Evolutionary conservation across 2,888 invertebrate species (phyloP).

Genomic region (Caenorhabditis sp.): DNA sequence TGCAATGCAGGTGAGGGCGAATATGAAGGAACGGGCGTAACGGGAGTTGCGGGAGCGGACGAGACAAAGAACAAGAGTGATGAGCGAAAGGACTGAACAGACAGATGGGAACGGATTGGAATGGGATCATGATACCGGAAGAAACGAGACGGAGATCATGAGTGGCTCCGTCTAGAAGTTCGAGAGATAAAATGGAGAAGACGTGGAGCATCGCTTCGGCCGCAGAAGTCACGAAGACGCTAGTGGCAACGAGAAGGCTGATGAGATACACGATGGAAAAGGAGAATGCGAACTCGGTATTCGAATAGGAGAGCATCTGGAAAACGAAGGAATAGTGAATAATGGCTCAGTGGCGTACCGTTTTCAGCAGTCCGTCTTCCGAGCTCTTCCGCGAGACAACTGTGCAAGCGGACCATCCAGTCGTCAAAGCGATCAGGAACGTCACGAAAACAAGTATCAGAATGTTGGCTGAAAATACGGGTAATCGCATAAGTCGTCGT

Average conservation of each 20-base stretch:
- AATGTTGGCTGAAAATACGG: slow-evolving; percentile 41
- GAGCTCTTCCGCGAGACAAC: slow-evolving; percentile 25
- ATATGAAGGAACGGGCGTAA: slow-evolving; percentile 36
- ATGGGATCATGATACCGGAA: slow-evolving; percentile 17
- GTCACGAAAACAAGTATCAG: slow-evolving; percentile 38
- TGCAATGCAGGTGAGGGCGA: slow-evolving; percentile 50
- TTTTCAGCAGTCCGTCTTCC: slow-evolving; percentile 43
- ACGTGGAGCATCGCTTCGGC: slow-evolving; percentile 56
- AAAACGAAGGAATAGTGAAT: too few species aligned
- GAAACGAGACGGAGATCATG: slow-evolving; percentile 51
- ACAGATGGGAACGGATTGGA: background rate
- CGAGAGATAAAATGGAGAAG: slow-evolving; percentile 30
- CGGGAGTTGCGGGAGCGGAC: slow-evolving; percentile 38
- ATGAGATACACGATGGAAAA: slow-evolving; percentile 42
- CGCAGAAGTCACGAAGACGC: slow-evolving; percentile 35
- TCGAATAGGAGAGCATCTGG: slow-evolving; percentile 49
- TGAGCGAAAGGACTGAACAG: slow-evolving; percentile 46
- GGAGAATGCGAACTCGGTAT: slow-evolving; percentile 40
- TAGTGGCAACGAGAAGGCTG: slow-evolving; percentile 38
- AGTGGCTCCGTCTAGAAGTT: slow-evolving; percentile 52
- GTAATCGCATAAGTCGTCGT: too few species aligned
- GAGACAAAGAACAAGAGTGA: slow-evolving; percentile 33
- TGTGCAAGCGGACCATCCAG: slow-evolving; percentile 55
- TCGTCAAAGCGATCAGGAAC: slow-evolving; percentile 46
- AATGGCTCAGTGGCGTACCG: too few species aligned